phyloP scores from a whole-genome alignment of 2,113 vertebrate species.

The Ivindomyrus marchei region DNA sequence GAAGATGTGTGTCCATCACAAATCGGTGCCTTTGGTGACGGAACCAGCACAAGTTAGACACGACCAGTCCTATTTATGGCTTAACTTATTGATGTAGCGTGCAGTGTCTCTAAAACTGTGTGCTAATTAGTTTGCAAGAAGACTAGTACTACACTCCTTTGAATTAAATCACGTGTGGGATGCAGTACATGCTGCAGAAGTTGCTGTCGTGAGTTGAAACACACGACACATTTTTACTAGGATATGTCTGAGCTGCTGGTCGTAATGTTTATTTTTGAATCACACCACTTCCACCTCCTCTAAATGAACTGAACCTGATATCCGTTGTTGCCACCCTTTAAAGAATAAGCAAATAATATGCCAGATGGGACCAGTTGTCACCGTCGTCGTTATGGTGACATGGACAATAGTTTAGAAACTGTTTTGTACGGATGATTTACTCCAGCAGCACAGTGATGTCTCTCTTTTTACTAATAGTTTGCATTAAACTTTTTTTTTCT shows the following conservation, averaged over 20 bases:
- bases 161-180: background rate
- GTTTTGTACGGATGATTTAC: background rate
- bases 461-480: background rate
- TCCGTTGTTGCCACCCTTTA: background rate
- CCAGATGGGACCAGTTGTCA: background rate
- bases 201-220: background rate
- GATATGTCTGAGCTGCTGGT: background rate
- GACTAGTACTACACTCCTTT: background rate
- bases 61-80: background rate
- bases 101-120: background rate
- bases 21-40: constrained; percentile 61
- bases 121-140: background rate
- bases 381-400: background rate
- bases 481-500: background rate
- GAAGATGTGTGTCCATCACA: constrained; percentile 46
- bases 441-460: background rate
- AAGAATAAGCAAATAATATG: background rate
- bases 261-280: background rate
- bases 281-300: background rate
- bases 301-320: background rate
- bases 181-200: background rate
- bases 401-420: background rate
- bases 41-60: background rate
- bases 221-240: background rate
- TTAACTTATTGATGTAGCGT: background rate